A percentile compares a stretch with the other conserved stretches of the same genome.
Conservation (phyloP, 1,140 invertebrate genomes). For the Nasonia vitripennis region DNA sequence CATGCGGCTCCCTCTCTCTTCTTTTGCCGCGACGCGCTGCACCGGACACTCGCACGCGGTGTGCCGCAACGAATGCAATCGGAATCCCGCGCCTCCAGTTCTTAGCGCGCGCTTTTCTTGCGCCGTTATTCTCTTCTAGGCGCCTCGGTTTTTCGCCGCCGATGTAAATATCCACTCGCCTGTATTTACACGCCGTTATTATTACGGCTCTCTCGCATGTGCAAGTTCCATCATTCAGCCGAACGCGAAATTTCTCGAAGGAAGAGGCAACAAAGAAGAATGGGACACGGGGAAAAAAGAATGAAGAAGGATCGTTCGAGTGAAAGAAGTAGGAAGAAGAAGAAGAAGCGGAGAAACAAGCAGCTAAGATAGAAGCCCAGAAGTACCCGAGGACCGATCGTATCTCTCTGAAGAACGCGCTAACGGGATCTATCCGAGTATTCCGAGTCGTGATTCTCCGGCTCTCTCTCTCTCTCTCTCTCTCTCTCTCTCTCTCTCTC, state of each 20-base stretch:
- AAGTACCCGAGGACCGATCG: slow-evolving; percentile 57
- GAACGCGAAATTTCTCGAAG: too few relatives aligned
- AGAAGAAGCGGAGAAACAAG: slow-evolving; percentile 49
- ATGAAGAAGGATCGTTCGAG: background rate
- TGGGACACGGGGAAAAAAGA: background rate
- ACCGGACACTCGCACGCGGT: background rate
- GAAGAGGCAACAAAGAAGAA: background rate
- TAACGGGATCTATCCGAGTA: slow-evolving; percentile 57
- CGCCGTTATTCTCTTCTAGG: too few relatives aligned
- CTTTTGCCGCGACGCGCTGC: too few relatives aligned
- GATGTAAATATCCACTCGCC: background rate
- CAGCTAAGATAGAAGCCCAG: slow-evolving; percentile 46
- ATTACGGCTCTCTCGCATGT: too few relatives aligned
- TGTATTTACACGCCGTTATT: background rate
- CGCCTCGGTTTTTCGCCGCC: too few relatives aligned
- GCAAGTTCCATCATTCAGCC: too few relatives aligned
- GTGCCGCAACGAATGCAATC: background rate
- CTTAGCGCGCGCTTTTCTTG: too few relatives aligned
- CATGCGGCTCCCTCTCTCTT: slow-evolving; percentile 56
- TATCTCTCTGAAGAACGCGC: slow-evolving; percentile 55
- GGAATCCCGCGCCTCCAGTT: background rate
- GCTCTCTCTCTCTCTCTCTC: background rate
- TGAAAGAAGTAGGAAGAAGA: slow-evolving; percentile 21
- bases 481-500: too few relatives aligned
- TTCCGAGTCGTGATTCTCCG: slow-evolving; percentile 29